Evolutionary conservation across 2,797 vertebrate genomes (phyloP).

Genomic region (Silurus lanzhouensis): DNA sequence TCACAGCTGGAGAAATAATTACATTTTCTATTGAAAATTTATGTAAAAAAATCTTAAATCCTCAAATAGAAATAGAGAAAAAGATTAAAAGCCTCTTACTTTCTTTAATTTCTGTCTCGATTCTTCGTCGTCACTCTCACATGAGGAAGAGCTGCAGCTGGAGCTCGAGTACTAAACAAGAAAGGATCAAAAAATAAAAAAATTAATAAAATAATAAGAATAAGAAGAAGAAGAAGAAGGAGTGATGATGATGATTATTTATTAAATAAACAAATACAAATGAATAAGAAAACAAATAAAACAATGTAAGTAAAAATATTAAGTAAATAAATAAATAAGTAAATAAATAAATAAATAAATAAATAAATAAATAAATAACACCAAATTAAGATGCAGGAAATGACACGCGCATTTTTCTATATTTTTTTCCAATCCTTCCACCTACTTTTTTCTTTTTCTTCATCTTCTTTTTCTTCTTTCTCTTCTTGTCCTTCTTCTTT

Average conservation of each 20-base stretch:
- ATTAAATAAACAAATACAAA: too few species aligned
- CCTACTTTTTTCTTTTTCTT: conserved; percentile 13
- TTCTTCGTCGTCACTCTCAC: background rate
- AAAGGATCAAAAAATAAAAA: background rate
- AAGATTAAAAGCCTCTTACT: background rate
- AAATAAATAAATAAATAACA: background rate
- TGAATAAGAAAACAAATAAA: too few species aligned
- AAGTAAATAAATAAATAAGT: background rate
- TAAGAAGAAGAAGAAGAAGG: too few species aligned
- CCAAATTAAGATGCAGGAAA: background rate
- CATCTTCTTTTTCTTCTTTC: conserved; percentile 8
- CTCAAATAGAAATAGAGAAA: background rate
- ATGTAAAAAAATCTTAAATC: background rate
- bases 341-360: background rate
- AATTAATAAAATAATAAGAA: too few species aligned
- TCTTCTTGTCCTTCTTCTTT: conserved; percentile 27
- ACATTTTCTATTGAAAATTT: background rate
- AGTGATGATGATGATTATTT: too few species aligned
- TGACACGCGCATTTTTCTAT: background rate
- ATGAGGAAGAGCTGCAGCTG: conserved; percentile 10
- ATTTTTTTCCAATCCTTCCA: background rate
- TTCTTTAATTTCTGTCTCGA: background rate
- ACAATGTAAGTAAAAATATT: background rate
- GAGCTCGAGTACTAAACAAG: conserved; percentile 13
- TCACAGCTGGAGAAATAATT: background rate